phyloP scores from a whole-genome alignment of 2,113 vertebrate species.

The Hyperopisus bebe region DNA sequence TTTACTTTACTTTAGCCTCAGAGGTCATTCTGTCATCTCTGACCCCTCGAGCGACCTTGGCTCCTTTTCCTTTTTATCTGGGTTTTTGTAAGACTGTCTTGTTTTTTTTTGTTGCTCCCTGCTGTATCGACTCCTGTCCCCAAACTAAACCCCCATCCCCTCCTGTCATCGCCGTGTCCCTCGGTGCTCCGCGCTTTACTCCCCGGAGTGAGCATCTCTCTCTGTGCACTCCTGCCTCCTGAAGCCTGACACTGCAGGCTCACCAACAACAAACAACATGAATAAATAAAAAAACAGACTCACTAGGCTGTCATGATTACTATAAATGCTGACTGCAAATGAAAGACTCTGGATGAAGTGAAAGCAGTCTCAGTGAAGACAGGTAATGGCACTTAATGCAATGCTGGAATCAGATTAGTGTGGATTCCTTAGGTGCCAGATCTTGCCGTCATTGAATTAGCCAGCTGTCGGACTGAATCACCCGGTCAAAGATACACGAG shows the following conservation, averaged over 20 bases:
- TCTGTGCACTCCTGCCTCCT: background rate
- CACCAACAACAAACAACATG: background rate
- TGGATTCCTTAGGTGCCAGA: conserved; percentile 15
- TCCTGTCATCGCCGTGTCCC: background rate
- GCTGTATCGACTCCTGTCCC: background rate
- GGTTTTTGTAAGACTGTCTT: background rate
- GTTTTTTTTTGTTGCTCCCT: background rate
- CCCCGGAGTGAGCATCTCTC: background rate
- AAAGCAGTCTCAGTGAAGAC: conserved; percentile 13
- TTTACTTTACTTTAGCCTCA: no score
- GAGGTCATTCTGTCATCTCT: background rate
- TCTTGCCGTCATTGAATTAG: conserved; percentile 27
- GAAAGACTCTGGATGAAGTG: conserved; percentile 9
- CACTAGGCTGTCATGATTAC: conserved; percentile 16
- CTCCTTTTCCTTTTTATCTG: background rate
- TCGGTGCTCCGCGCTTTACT: background rate
- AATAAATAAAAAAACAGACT: conserved; percentile 1
- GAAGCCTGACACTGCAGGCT: background rate
- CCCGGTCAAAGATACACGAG: background rate
- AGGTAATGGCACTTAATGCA: conserved; percentile 11
- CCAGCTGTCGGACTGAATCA: conserved; percentile 16
- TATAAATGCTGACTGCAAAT: background rate
- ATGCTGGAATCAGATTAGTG: conserved; percentile 23
- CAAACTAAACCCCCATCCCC: background rate
- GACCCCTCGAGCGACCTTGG: background rate